Conservation (phyloP, 2,888 invertebrate genomes). For the Macaria liturata region DNA sequence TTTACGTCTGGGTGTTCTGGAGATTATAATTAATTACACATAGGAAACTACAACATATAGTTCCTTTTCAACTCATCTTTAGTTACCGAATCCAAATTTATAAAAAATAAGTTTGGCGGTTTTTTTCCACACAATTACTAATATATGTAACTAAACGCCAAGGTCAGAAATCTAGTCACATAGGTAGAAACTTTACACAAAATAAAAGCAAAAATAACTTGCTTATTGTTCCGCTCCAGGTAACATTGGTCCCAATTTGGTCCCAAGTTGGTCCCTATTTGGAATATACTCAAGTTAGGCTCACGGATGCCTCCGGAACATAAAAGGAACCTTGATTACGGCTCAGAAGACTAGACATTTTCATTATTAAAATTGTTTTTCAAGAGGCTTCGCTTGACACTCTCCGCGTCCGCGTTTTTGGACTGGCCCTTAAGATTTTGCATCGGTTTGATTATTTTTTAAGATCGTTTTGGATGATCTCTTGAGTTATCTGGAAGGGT, state of each 20-base stretch:
- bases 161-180: too few species aligned
- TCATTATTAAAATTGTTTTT: slow-evolving; percentile 24
- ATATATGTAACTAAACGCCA: background rate
- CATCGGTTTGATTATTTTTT: too few species aligned
- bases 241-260: slow-evolving; percentile 9
- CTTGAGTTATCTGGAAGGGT: too few species aligned
- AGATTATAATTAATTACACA: too few species aligned
- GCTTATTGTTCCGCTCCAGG: slow-evolving; percentile 1
- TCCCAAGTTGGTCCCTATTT: slow-evolving; percentile 5
- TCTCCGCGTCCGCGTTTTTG: slow-evolving; percentile 8
- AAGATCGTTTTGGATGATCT: too few species aligned
- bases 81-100: too few species aligned
- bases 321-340: slow-evolving; percentile 18
- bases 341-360: slow-evolving; percentile 15
- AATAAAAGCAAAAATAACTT: background rate
- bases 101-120: too few species aligned
- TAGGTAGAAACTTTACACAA: background rate
- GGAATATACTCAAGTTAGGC: slow-evolving; percentile 7
- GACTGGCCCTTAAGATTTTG: background rate
- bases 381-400: background rate
- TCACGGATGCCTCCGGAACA: slow-evolving; percentile 4
- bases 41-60: too few species aligned
- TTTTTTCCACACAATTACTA: too few species aligned
- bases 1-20: too few species aligned
- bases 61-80: too few species aligned